Percentiles rank a stretch among this genome's conserved stretches.
Evolutionary conservation across 2,888 invertebrate genomes (phyloP).

Genomic region (Brachyopa scutellaris): DNA sequence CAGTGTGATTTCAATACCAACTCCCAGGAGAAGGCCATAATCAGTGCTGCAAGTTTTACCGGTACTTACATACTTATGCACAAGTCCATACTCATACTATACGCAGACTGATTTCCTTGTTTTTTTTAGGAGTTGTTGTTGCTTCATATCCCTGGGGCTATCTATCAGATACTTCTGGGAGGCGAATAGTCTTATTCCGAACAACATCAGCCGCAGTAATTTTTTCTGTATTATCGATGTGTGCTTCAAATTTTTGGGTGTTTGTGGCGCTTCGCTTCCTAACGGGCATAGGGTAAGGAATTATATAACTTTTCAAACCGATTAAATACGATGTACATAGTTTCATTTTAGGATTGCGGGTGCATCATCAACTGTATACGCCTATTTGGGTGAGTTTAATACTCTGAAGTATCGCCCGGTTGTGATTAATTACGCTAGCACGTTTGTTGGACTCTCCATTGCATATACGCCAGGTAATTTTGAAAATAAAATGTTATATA

Average conservation of each 20-base stretch:
- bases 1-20: slow-evolving; percentile 86
- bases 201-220: slow-evolving; percentile 82
- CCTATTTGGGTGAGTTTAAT: slow-evolving; percentile 82
- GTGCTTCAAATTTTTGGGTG: slow-evolving; percentile 82
- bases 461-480: slow-evolving; percentile 57
- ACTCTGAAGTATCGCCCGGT: slow-evolving; percentile 78
- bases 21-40: slow-evolving; percentile 84
- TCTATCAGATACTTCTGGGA: slow-evolving; percentile 83
- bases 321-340: background rate
- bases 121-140: slow-evolving; percentile 83
- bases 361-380: slow-evolving; percentile 81
- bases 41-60: slow-evolving; percentile 86
- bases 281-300: slow-evolving; percentile 83
- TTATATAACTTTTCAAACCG: background rate
- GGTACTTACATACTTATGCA: slow-evolving; percentile 81
- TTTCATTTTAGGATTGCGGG: slow-evolving; percentile 79
- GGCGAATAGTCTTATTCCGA: slow-evolving; percentile 82
- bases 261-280: slow-evolving; percentile 83
- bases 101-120: too few relatives aligned
- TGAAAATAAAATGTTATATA: too few relatives aligned
- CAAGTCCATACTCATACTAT: too few relatives aligned
- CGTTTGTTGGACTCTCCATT: slow-evolving; percentile 80
- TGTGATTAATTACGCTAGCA: slow-evolving; percentile 80
- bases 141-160: slow-evolving; percentile 85
- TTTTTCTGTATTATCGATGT: slow-evolving; percentile 82